Evolutionary conservation across 2,113 vertebrate genomes (phyloP), one percentile per base, ranked within the genome.

Genomic region (Pomatostomus ruficeps): DNA sequence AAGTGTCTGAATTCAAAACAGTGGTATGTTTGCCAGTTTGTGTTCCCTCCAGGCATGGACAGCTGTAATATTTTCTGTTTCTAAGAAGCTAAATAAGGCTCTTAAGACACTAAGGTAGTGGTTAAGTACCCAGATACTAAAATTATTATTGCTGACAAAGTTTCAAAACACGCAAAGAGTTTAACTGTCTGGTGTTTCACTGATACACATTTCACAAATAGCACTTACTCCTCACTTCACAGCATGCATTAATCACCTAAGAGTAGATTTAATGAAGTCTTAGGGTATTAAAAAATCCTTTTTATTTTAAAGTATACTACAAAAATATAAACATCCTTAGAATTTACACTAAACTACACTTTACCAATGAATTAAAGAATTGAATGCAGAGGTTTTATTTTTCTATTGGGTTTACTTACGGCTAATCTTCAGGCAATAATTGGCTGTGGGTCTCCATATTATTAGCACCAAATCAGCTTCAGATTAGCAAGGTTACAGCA

Each of bases 1-100:
- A 99, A 97, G 98, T 99, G 33, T 98, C 98, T 5, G 98, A 99
- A 81, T 99, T 99, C 98, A 98, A 58, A 66, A 96, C 97, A 12
- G 96, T 99, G 98, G 99, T 99, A 98, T 3, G 97, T 96, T 78
- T 45, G n/a, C 38, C 15, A 31, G 20, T 21, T 52, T 40, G 29
- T 14, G 11, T 91, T 75, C 36, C 38, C 19, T 73, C 52, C 66
- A 62, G 46, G 52, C 59, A 23, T 1, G 7, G 73, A 63, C 67
- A 89, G 21, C 24, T 61, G 35, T 48, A 65, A n/a, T 35, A 45
- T 45, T 85, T 77, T 36, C 29, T 76, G 40, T 86, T 70, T 62
- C 40, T 66, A 33, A 49, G 36, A 88, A 79, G 67, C 20, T 48
- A 59, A 80, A 83, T 79, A 88, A 77, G 40, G 42, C 40, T 90